Conservation (phyloP, 2,888 invertebrate species). For the Parnassius mnemosyne region DNA sequence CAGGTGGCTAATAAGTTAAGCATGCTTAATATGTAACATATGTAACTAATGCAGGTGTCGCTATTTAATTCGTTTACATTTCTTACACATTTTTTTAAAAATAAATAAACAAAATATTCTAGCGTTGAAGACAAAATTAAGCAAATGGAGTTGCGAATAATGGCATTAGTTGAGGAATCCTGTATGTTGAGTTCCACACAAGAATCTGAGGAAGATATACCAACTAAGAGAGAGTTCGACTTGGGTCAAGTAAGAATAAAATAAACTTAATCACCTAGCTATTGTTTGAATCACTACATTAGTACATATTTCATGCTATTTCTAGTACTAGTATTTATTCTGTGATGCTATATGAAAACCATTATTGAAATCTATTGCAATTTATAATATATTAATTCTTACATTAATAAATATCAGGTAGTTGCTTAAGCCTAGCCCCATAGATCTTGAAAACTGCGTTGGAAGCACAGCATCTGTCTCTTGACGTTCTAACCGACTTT, state of each 20-base stretch:
- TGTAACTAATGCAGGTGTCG: background rate
- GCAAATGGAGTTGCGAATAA: slow-evolving; percentile 92
- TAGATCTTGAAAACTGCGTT: too few relatives aligned
- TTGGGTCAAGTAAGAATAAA: slow-evolving; percentile 53
- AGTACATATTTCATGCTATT: too few relatives aligned
- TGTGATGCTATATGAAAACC: too few relatives aligned
- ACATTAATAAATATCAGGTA: too few relatives aligned
- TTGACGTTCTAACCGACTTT: too few relatives aligned
- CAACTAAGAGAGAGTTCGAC: slow-evolving; percentile 54
- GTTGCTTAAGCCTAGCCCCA: too few relatives aligned
- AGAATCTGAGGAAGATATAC: slow-evolving; percentile 55
- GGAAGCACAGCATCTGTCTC: too few relatives aligned
- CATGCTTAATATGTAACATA: too few relatives aligned
- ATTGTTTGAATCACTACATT: too few relatives aligned
- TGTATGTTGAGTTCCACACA: slow-evolving; percentile 77
- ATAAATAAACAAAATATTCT: slow-evolving; percentile 31
- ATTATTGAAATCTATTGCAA: too few relatives aligned
- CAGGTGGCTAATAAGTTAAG: slow-evolving; percentile 73
- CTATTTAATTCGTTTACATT: background rate
- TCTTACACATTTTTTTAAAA: background rate
- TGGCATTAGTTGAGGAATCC: slow-evolving; percentile 94
- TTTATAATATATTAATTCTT: too few relatives aligned
- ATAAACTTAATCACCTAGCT: background rate
- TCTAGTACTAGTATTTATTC: too few relatives aligned
- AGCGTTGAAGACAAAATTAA: slow-evolving; percentile 96